These are phyloP conservation scores for Lynx canadensis DNA, from an alignment of 2,113 vertebrate genomes.

Conservation along the genomic window DNA sequence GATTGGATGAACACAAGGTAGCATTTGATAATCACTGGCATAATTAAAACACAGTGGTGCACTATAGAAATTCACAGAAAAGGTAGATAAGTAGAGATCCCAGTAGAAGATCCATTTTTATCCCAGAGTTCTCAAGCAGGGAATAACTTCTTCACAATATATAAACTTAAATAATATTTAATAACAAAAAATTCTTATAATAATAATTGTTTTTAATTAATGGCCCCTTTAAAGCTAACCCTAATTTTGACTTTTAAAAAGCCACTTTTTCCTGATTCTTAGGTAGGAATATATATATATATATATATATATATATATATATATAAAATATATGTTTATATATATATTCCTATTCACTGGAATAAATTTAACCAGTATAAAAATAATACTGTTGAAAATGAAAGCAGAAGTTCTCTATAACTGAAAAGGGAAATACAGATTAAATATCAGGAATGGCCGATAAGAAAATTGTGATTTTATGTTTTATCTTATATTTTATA, in stretches of 20 bases:
- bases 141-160: not conserved
- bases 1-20: not conserved
- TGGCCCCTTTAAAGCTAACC: not conserved
- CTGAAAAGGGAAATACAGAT: not conserved
- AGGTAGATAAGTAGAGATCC: not conserved
- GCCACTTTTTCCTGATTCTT: not conserved
- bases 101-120: not conserved
- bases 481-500: not conserved
- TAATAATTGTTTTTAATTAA: not conserved
- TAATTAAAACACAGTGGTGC: not conserved
- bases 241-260: not conserved
- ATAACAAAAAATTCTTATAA: not conserved
- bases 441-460: not conserved
- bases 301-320: too few relatives aligned
- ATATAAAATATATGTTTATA: too few relatives aligned
- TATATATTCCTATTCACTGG: not conserved
- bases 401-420: not conserved
- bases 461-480: constrained; percentile 4
- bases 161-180: not conserved
- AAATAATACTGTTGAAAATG: not conserved
- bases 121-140: not conserved
- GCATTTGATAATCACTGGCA: not conserved
- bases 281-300: not conserved
- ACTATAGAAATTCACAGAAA: not conserved
- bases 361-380: not conserved